These are phyloP conservation scores for Acinonyx jubatus DNA, from an alignment of 2,113 vertebrate genomes.

Conservation along the genomic window DNA sequence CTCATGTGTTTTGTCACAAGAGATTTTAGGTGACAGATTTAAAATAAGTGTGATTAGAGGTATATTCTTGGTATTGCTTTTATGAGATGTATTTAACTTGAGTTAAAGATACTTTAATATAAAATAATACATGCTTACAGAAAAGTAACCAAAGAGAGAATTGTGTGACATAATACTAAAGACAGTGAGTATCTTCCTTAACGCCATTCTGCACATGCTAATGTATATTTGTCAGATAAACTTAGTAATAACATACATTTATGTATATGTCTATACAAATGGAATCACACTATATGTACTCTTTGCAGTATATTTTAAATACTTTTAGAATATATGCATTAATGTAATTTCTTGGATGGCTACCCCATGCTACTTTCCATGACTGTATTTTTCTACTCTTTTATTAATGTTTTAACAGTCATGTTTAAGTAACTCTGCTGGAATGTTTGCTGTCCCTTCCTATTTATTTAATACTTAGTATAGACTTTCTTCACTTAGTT, in stretches of 20 bases:
- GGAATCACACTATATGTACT: neutral
- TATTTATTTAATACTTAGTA: neutral
- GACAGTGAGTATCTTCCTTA: neutral
- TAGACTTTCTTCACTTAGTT: neutral
- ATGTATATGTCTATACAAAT: neutral
- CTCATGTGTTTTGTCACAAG: neutral
- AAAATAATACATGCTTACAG: neutral
- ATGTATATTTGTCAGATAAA: neutral
- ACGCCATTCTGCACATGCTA: neutral
- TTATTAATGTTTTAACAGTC: slow-evolving; percentile 4
- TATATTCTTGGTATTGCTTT: slow-evolving; percentile 1
- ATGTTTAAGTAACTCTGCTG: neutral
- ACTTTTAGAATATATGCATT: neutral
- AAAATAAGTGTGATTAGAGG: neutral
- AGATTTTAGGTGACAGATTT: slow-evolving; percentile 17
- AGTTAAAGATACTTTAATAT: neutral
- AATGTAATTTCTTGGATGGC: neutral
- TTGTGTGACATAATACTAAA: neutral
- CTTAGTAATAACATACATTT: neutral
- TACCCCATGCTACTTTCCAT: neutral
- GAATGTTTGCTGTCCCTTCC: slow-evolving; percentile 19
- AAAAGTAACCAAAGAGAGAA: neutral
- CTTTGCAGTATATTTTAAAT: neutral
- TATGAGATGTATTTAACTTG: neutral
- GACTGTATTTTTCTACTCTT: neutral